These are phyloP conservation scores for Podargus strigoides DNA, from an alignment of 2,797 vertebrate genomes.

Conservation along the genomic window DNA sequence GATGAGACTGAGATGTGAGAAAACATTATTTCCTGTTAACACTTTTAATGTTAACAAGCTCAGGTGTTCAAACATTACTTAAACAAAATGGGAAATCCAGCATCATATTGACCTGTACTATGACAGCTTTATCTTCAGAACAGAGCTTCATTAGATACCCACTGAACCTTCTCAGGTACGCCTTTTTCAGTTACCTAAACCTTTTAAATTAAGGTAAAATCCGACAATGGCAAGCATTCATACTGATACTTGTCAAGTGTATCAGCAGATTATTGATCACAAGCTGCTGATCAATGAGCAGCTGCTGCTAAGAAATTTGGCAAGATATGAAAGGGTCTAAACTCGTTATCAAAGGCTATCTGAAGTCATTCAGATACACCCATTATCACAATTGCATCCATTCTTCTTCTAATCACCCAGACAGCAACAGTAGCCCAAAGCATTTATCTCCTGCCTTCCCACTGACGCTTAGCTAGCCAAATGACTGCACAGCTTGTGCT, in stretches of 20 bases:
- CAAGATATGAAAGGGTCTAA: neutral
- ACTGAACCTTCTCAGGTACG: neutral
- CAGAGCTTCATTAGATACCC: neutral
- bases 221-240: neutral
- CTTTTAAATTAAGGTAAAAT: neutral
- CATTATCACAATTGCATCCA: neutral
- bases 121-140: neutral
- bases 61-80: neutral
- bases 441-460: neutral
- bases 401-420: neutral
- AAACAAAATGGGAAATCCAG: neutral
- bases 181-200: neutral
- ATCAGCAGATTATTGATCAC: neutral
- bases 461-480: neutral
- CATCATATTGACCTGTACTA: neutral
- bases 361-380: neutral
- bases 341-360: neutral
- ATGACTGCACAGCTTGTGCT: neutral
- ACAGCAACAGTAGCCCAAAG: neutral
- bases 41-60: neutral
- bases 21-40: neutral
- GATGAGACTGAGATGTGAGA: neutral
- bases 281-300: neutral
- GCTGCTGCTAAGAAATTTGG: neutral
- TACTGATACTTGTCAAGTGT: neutral